Evolutionary conservation across 1,140 invertebrate genomes (phyloP).

Genomic region (Carposina sasakii): DNA sequence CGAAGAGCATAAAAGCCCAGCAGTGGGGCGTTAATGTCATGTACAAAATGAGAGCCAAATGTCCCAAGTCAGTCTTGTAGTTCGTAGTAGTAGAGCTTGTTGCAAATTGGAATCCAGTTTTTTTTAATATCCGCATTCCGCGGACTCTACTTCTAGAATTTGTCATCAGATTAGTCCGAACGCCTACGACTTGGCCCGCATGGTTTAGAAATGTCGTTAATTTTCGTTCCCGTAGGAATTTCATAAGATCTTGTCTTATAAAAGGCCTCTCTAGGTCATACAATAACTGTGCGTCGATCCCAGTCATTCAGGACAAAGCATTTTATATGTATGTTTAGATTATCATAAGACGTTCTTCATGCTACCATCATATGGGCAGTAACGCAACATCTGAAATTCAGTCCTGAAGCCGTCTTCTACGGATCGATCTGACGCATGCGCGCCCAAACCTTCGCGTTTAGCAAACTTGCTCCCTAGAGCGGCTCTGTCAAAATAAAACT

Average conservation of each 20-base stretch:
- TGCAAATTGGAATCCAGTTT: too few relatives aligned
- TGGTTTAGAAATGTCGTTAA: too few relatives aligned
- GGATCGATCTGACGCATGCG: slow-evolving; percentile 61
- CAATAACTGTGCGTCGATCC: background rate
- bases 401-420: slow-evolving; percentile 33
- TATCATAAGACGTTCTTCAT: background rate
- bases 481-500: slow-evolving; percentile 57
- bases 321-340: too few relatives aligned
- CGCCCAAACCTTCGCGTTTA: slow-evolving; percentile 37
- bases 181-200: too few relatives aligned
- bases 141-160: too few relatives aligned
- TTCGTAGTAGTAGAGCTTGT: too few relatives aligned
- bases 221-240: background rate
- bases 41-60: too few relatives aligned
- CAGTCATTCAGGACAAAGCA: background rate
- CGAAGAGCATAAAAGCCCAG: too few relatives aligned
- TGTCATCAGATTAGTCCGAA: too few relatives aligned
- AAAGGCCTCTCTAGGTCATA: background rate
- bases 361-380: background rate
- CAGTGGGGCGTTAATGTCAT: too few relatives aligned
- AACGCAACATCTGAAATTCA: slow-evolving; percentile 26
- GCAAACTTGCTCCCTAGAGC: slow-evolving; percentile 39
- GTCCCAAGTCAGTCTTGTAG: too few relatives aligned
- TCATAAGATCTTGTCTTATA: background rate
- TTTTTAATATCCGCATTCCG: too few relatives aligned